phyloP scores from a whole-genome alignment of 1,140 invertebrate genomes.

The Oreohelix idahoensis region DNA sequence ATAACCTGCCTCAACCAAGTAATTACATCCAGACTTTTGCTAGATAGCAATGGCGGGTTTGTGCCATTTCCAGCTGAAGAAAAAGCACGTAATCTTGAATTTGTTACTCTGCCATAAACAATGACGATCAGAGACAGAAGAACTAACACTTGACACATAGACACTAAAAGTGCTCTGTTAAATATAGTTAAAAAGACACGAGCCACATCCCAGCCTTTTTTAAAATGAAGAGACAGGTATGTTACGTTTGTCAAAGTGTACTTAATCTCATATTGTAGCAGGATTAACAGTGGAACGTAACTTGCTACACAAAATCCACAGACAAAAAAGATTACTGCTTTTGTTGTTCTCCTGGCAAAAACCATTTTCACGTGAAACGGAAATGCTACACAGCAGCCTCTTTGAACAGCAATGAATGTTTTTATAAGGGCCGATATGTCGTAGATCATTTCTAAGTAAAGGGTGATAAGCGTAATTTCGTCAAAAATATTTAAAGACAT shows the following conservation, averaged over 20 bases:
- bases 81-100: neutral
- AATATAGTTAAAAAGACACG: neutral
- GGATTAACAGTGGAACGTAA: neutral
- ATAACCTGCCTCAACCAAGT: neutral
- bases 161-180: neutral
- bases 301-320: neutral
- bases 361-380: neutral
- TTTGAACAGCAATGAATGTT: neutral
- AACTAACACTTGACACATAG: neutral
- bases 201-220: neutral
- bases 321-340: neutral
- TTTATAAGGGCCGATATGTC: neutral
- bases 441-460: neutral
- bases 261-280: neutral
- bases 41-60: neutral
- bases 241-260: neutral
- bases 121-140: neutral
- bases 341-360: neutral
- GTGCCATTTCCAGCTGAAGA: neutral
- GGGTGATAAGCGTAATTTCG: neutral
- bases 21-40: neutral
- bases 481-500: neutral
- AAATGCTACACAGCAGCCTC: neutral
- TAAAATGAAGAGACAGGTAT: neutral
- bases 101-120: neutral